A percentile compares a stretch with the other conserved stretches of the same genome.
These are phyloP conservation scores for Melanotaenia nigrans DNA, from an alignment of 2,797 vertebrate species.

Conservation along the genomic window DNA sequence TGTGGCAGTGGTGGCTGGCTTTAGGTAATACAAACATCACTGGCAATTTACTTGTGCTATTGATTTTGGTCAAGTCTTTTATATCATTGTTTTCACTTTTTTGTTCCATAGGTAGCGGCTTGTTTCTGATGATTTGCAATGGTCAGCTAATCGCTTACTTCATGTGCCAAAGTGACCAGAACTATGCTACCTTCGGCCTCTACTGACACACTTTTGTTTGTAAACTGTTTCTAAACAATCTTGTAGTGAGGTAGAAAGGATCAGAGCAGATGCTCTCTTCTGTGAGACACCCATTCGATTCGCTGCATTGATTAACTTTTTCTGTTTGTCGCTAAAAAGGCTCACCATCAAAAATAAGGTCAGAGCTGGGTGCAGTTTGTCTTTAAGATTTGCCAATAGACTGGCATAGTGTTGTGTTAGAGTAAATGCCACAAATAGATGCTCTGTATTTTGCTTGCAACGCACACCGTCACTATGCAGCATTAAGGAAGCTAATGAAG, in stretches of 20 bases:
- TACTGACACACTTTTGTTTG: slow-evolving; percentile 57
- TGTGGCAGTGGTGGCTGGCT: slow-evolving; percentile 83
- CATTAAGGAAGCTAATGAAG: slow-evolving; percentile 25
- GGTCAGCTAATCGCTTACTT: slow-evolving; percentile 85
- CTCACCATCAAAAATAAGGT: slow-evolving; percentile 11
- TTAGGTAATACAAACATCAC: slow-evolving; percentile 65
- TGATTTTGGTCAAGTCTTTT: neutral
- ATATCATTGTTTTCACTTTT: neutral
- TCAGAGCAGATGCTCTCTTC: slow-evolving; percentile 32
- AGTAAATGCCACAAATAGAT: slow-evolving; percentile 19
- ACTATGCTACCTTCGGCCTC: slow-evolving; percentile 70
- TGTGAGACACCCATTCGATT: slow-evolving; percentile 25
- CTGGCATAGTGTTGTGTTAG: slow-evolving; percentile 20
- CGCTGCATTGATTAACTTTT: slow-evolving; percentile 26
- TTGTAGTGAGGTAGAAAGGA: slow-evolving; percentile 33
- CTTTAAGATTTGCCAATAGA: slow-evolving; percentile 19
- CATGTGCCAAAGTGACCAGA: slow-evolving; percentile 76
- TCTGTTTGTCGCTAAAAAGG: slow-evolving; percentile 29
- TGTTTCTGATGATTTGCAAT: slow-evolving; percentile 85
- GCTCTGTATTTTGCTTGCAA: slow-evolving; percentile 24
- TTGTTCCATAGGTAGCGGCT: slow-evolving; percentile 74
- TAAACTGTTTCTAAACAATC: slow-evolving; percentile 12
- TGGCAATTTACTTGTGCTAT: neutral
- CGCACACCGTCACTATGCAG: slow-evolving; percentile 34
- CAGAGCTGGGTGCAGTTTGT: slow-evolving; percentile 26